Percentiles rank a stretch among this genome's conserved stretches.
Evolutionary conservation across 2,797 vertebrate species (phyloP).

Genomic region (Urophycis tenuis): DNA sequence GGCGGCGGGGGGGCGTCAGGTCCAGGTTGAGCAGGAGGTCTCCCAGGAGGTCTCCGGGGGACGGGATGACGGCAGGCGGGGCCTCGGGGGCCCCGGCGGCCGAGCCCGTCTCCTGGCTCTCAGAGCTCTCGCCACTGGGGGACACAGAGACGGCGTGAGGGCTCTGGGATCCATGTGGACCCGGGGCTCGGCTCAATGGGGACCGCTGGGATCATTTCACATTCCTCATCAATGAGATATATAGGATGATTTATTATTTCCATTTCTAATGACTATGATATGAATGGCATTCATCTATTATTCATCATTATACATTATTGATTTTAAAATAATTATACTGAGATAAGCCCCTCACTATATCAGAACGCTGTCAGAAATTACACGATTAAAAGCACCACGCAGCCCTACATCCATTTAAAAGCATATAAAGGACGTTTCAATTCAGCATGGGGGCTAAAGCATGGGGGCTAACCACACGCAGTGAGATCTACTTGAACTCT

Average conservation of each 20-base stretch:
- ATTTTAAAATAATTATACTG: background rate
- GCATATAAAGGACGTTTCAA: background rate
- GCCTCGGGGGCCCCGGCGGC: slow-evolving; percentile 66
- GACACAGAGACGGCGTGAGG: background rate
- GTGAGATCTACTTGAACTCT: slow-evolving; percentile 4
- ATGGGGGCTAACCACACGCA: background rate
- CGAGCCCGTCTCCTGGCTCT: slow-evolving; percentile 78
- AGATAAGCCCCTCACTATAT: background rate
- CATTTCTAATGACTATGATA: background rate
- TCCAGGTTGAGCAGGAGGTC: slow-evolving; percentile 95
- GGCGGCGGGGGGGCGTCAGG: slow-evolving; percentile 74
- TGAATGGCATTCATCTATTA: background rate
- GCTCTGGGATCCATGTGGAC: background rate
- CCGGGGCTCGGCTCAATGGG: no score
- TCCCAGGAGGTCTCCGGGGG: slow-evolving; percentile 88
- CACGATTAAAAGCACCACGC: background rate
- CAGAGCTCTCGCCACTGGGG: slow-evolving; percentile 78
- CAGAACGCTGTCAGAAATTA: background rate
- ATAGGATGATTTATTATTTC: background rate
- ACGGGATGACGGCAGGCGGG: slow-evolving; percentile 82
- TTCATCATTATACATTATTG: background rate
- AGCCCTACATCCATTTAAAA: background rate
- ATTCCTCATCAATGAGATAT: background rate
- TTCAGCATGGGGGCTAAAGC: background rate
- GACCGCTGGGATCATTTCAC: background rate